A percentile compares a stretch with the other conserved stretches of the same genome.
Evolutionary conservation across 1,140 invertebrate genomes (phyloP).

Genomic region (Trachymyrmex septentrionalis): DNA sequence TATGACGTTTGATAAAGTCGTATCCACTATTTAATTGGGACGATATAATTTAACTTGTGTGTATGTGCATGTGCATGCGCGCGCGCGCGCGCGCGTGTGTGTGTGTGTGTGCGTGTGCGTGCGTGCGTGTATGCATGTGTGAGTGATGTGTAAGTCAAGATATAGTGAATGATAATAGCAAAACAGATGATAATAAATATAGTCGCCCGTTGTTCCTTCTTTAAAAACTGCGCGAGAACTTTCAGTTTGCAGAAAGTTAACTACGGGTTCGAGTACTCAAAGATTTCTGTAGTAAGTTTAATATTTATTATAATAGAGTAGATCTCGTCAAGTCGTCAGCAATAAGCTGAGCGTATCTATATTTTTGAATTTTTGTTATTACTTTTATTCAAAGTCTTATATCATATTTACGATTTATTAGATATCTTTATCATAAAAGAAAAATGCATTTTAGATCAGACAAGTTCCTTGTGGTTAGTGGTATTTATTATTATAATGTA

Average conservation of each 20-base stretch:
- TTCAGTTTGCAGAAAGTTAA: background rate
- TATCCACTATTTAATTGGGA: slow-evolving; percentile 23
- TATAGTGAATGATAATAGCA: background rate
- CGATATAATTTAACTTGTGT: background rate
- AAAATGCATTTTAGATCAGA: background rate
- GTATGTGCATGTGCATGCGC: too few relatives aligned
- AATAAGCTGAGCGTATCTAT: background rate
- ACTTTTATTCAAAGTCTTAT: background rate
- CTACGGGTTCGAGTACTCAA: background rate
- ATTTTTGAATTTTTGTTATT: slow-evolving; percentile 19
- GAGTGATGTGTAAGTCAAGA: too few relatives aligned
- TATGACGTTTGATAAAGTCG: too few relatives aligned
- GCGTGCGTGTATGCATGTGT: too few relatives aligned
- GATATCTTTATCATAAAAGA: background rate
- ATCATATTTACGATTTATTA: background rate
- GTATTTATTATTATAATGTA: background rate
- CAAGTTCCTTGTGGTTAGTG: slow-evolving; percentile 1
- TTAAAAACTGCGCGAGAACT: slow-evolving; percentile 25
- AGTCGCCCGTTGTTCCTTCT: background rate
- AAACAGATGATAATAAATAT: background rate
- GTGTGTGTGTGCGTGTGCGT: too few relatives aligned
- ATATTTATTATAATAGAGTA: slow-evolving; percentile 9
- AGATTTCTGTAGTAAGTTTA: background rate
- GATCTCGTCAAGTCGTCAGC: background rate
- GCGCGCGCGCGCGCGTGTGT: too few relatives aligned